A percentile compares a stretch with the other conserved stretches of the same genome.
Evolutionary conservation across 2,113 vertebrate genomes (phyloP).

Genomic region (Stigmatopora argus): DNA sequence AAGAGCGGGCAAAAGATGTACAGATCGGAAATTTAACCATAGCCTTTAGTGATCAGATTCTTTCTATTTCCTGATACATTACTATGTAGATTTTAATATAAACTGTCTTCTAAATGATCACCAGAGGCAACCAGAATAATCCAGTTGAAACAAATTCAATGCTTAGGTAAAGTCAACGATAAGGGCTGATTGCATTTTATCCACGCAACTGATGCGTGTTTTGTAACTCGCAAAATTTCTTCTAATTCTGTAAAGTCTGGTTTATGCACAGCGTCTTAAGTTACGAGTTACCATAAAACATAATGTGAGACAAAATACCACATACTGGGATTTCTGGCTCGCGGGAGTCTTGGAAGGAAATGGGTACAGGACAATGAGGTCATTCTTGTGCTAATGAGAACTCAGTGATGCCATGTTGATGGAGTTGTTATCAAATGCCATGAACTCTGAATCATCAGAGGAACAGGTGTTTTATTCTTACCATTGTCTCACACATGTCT

Average conservation of each 20-base stretch:
- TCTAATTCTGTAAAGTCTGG: too few relatives aligned
- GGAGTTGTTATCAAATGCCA: constrained; percentile 55
- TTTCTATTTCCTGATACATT: neutral
- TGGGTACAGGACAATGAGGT: constrained; percentile 50
- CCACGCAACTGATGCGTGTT: too few relatives aligned
- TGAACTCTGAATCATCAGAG: constrained; percentile 28
- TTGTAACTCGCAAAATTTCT: too few relatives aligned
- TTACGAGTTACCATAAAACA: too few relatives aligned
- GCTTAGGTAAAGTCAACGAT: too few relatives aligned
- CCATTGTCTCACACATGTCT: neutral
- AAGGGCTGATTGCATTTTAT: too few relatives aligned
- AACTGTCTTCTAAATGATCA: too few relatives aligned
- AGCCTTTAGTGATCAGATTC: neutral
- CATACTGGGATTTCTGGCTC: constrained; percentile 48
- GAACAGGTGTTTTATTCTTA: neutral
- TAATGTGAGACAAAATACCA: constrained; percentile 38
- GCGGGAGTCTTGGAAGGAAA: constrained; percentile 36
- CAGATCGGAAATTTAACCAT: neutral
- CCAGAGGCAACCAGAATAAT: too few relatives aligned
- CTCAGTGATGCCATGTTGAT: constrained; percentile 43
- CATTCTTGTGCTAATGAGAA: constrained; percentile 55
- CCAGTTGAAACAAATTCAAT: too few relatives aligned
- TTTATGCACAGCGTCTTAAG: too few relatives aligned
- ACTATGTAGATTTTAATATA: neutral
- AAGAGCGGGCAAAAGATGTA: constrained; percentile 36